Conservation (phyloP, 2,888 invertebrate species). For the Drosophila basisetae region DNA sequence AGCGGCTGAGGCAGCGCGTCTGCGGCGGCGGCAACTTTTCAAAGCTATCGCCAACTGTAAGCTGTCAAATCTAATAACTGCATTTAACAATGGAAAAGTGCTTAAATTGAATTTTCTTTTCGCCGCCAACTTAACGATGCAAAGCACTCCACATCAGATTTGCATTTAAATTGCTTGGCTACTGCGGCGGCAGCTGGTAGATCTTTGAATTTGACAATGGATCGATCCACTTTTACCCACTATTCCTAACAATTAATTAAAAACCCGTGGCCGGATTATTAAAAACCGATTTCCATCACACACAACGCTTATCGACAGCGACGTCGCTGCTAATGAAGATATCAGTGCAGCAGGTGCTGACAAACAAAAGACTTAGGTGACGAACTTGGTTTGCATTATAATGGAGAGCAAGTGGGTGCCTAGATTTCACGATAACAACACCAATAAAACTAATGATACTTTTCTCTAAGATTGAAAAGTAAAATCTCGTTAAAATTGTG, state of each 20-base stretch:
- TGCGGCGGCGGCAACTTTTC: constrained; percentile 50
- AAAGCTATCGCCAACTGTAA: constrained; percentile 69
- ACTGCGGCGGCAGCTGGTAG: constrained; percentile 46
- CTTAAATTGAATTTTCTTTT: constrained; percentile 66
- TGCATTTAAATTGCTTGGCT: constrained; percentile 74
- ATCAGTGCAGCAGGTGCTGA: constrained; percentile 58
- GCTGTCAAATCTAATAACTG: constrained; percentile 82
- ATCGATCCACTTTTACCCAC: constrained; percentile 48
- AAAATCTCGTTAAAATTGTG: neutral
- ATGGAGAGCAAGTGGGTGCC: constrained; percentile 41
- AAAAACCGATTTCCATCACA: constrained; percentile 72
- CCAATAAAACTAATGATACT: neutral
- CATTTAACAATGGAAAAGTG: constrained; percentile 71
- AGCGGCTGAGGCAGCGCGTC: neutral
- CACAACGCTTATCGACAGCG: constrained; percentile 51
- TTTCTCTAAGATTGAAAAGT: neutral
- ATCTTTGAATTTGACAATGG: constrained; percentile 56
- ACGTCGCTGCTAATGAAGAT: constrained; percentile 56
- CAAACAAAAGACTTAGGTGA: constrained; percentile 76
- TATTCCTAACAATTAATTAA: constrained; percentile 67
- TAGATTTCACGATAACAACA: constrained; percentile 6
- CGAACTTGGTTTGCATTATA: constrained; percentile 62
- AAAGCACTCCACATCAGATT: constrained; percentile 74
- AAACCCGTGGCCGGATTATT: constrained; percentile 66
- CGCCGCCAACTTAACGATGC: constrained; percentile 64